Evolutionary conservation across 2,888 invertebrate genomes (phyloP).

Genomic region (Cylindroiulus punctatus): DNA sequence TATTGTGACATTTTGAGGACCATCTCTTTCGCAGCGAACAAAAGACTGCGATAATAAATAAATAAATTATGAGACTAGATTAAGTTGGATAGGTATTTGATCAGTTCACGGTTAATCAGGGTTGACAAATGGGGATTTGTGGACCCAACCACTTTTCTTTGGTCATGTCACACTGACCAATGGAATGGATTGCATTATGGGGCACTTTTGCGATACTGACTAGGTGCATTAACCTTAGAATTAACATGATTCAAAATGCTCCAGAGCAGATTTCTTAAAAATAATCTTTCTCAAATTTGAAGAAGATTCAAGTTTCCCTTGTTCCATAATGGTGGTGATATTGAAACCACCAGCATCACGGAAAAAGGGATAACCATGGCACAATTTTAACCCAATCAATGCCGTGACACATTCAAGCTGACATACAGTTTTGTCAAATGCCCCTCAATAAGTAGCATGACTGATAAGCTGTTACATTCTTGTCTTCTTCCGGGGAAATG

Average conservation of each 20-base stretch:
- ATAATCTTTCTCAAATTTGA: too few species aligned
- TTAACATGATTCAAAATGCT: background rate
- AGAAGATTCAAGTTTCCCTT: too few species aligned
- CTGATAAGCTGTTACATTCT: background rate
- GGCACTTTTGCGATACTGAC: background rate
- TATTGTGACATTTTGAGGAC: slow-evolving; percentile 10
- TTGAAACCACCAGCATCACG: too few species aligned
- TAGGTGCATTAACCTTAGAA: background rate
- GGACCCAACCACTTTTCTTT: background rate
- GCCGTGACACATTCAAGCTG: background rate
- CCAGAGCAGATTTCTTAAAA: background rate
- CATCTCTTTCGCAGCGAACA: background rate
- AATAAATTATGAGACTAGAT: background rate
- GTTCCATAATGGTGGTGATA: too few species aligned
- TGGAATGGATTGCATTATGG: background rate
- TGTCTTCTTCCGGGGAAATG: background rate
- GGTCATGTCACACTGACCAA: too few species aligned
- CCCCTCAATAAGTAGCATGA: background rate
- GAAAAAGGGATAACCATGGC: too few species aligned
- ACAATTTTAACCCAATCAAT: too few species aligned
- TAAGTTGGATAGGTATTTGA: slow-evolving; percentile 3
- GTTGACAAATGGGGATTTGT: too few species aligned
- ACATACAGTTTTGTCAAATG: background rate
- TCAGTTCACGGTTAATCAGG: background rate
- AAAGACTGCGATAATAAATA: background rate